A percentile compares a stretch with the other conserved stretches of the same genome.
Conservation (phyloP, 2,888 invertebrate species). For the Chesias legatella region DNA sequence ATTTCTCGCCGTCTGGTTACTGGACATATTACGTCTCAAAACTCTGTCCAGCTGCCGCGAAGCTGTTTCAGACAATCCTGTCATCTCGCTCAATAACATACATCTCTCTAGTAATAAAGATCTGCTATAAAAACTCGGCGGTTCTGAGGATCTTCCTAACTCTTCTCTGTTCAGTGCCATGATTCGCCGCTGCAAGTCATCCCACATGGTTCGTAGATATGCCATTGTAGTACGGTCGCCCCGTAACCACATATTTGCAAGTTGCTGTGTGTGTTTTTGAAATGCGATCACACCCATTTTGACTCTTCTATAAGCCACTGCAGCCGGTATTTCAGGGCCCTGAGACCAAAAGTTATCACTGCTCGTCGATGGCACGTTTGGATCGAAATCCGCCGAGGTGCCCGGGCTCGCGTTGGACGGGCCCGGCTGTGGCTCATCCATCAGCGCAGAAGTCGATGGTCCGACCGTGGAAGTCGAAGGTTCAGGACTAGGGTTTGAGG, state of each 20-base stretch:
- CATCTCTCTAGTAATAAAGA: slow-evolving; percentile 67
- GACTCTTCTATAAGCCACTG: slow-evolving; percentile 65
- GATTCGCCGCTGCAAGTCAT: slow-evolving; percentile 82
- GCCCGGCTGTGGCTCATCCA: slow-evolving; percentile 4
- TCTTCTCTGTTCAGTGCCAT: slow-evolving; percentile 74
- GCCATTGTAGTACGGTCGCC: slow-evolving; percentile 71
- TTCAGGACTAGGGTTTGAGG: no score
- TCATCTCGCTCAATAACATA: slow-evolving; percentile 59
- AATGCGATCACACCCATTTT: slow-evolving; percentile 58
- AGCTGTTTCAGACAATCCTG: slow-evolving; percentile 48
- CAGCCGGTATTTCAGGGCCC: slow-evolving; percentile 48
- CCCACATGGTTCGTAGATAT: slow-evolving; percentile 83
- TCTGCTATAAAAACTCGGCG: slow-evolving; percentile 63
- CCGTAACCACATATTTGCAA: slow-evolving; percentile 66
- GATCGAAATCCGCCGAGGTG: slow-evolving; percentile 23
- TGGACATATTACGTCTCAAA: slow-evolving; percentile 3
- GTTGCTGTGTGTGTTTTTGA: slow-evolving; percentile 58
- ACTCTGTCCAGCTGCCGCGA: slow-evolving; percentile 28
- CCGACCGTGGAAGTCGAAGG: not conserved
- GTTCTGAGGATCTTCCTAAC: slow-evolving; percentile 46
- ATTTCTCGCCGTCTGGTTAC: not conserved
- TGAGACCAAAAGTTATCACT: slow-evolving; percentile 54
- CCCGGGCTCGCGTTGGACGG: slow-evolving; percentile 2
- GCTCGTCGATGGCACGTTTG: slow-evolving; percentile 55
- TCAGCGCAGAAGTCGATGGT: not conserved